phyloP scores from a whole-genome alignment of 2,113 vertebrate genomes.

The Dermatemys mawii region DNA sequence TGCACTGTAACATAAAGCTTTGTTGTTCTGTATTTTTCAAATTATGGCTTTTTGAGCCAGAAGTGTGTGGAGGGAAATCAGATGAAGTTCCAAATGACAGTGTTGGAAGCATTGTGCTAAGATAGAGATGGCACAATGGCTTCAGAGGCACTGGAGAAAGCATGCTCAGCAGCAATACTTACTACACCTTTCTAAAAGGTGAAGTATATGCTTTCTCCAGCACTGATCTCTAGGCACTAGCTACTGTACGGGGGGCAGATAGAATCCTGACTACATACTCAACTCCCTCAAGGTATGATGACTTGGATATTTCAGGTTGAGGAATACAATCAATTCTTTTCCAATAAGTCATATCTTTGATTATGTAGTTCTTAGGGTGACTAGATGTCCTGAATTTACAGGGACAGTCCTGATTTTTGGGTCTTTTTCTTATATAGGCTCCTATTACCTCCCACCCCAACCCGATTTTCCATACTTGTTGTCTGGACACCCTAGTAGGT shows the following conservation, averaged over 20 bases:
- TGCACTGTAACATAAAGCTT: neutral
- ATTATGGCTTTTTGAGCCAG: neutral
- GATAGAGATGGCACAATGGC: neutral
- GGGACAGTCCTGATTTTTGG: too few relatives aligned
- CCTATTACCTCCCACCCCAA: too few relatives aligned
- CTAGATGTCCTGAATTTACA: too few relatives aligned
- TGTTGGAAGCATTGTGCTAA: neutral
- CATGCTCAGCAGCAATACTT: neutral
- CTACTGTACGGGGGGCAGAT: neutral
- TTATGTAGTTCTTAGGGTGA: neutral
- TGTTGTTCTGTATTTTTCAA: constrained; percentile 14
- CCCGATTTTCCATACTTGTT: too few relatives aligned
- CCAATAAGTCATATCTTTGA: neutral
- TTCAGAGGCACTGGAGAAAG: fast-evolving
- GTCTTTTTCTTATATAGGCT: too few relatives aligned
- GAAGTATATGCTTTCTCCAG: neutral
- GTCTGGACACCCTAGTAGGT: too few relatives aligned
- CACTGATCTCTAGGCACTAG: neutral
- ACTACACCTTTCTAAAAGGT: fast-evolving
- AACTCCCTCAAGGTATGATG: neutral
- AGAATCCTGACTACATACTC: neutral
- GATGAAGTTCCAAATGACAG: neutral
- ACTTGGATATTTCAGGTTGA: neutral
- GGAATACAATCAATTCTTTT: fast-evolving
- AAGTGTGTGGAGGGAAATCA: neutral